Evolutionary conservation across 2,888 invertebrate species (phyloP).

Genomic region (Gymnosoma rotundatum): DNA sequence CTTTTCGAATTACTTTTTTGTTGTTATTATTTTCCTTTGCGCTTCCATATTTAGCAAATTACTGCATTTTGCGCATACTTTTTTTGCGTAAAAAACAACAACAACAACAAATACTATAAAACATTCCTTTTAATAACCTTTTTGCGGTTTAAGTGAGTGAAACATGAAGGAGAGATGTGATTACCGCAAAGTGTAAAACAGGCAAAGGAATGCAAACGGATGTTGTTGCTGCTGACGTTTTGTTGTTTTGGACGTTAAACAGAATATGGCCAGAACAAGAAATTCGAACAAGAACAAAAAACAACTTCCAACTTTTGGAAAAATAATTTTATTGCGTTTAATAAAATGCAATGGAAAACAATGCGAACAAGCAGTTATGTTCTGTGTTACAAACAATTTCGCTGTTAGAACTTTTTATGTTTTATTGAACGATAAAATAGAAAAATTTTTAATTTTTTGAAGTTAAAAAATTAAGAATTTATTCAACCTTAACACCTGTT

Average conservation of each 20-base stretch:
- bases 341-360: neutral
- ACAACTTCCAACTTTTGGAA: neutral
- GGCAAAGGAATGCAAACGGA: conserved; percentile 61
- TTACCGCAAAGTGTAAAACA: conserved; percentile 67
- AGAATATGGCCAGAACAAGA: conserved; percentile 19
- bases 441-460: too few species aligned
- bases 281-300: neutral
- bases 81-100: conserved; percentile 46
- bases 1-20: conserved; percentile 44
- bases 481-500: conserved; percentile 46
- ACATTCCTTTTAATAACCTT: conserved; percentile 61
- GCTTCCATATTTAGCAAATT: conserved; percentile 76
- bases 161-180: conserved; percentile 65
- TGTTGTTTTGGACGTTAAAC: conserved; percentile 20
- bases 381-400: neutral
- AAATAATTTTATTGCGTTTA: conserved; percentile 25
- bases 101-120: conserved; percentile 37
- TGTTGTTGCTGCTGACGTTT: conserved; percentile 32
- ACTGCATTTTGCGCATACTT: conserved; percentile 76
- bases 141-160: conserved; percentile 62
- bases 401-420: too few species aligned
- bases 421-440: too few species aligned
- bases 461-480: neutral
- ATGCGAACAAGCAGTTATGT: neutral
- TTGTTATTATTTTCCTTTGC: conserved; percentile 67